A percentile compares a stretch with the other conserved stretches of the same genome.
Conservation (phyloP, 1,140 invertebrate genomes). For the Telenomus remus region DNA sequence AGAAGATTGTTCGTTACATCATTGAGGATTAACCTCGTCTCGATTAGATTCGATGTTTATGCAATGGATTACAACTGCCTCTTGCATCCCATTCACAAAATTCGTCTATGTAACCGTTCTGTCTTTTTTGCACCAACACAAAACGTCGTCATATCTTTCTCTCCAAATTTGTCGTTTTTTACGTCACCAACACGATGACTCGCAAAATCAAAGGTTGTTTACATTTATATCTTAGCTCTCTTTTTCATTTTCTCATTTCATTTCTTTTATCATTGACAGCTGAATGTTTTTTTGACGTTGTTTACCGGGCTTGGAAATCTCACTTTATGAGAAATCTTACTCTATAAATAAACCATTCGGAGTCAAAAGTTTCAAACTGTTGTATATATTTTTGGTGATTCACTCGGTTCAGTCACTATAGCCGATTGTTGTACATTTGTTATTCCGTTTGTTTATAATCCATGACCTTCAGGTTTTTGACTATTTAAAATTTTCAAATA, state of each 20-base stretch:
- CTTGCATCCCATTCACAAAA: too few species aligned
- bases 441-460: too few species aligned
- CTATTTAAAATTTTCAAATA: neutral
- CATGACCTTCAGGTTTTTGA: neutral
- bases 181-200: too few species aligned
- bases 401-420: slow-evolving; percentile 3
- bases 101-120: too few species aligned
- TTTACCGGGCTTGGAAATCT: slow-evolving; percentile 23
- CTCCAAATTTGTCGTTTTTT: too few species aligned
- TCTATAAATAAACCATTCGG: slow-evolving; percentile 43
- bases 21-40: slow-evolving; percentile 50
- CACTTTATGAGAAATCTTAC: slow-evolving; percentile 29
- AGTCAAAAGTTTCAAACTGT: slow-evolving; percentile 44
- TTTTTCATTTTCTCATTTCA: too few species aligned
- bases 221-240: too few species aligned
- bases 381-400: slow-evolving; percentile 46
- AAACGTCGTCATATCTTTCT: too few species aligned
- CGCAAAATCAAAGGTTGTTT: neutral
- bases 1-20: slow-evolving; percentile 52
- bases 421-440: too few species aligned
- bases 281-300: slow-evolving; percentile 15
- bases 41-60: slow-evolving; percentile 55
- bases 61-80: slow-evolving; percentile 33
- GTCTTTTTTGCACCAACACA: too few species aligned
- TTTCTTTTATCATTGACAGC: slow-evolving; percentile 15